Conservation (phyloP, 1,140 invertebrate species). For the Drosophila chauvacae region DNA sequence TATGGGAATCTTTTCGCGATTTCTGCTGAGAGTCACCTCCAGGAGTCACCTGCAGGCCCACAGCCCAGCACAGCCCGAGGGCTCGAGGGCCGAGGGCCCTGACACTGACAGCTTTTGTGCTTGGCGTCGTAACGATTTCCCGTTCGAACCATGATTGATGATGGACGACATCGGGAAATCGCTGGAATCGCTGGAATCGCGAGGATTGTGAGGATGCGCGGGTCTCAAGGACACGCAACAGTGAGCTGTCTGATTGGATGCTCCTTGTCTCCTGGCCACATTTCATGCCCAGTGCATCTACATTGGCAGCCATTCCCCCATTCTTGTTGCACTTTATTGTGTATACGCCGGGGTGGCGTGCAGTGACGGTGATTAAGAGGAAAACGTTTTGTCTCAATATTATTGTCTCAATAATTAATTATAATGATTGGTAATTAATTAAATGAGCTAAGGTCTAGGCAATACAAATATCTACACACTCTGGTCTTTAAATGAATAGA, state of each 20-base stretch:
- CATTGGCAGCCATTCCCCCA: constrained; percentile 5
- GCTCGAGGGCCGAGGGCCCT: too few species aligned
- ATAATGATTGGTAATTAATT: too few species aligned
- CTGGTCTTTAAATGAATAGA: too few species aligned
- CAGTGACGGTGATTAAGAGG: too few species aligned
- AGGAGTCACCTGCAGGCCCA: background rate
- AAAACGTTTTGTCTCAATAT: too few species aligned
- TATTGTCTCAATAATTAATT: too few species aligned
- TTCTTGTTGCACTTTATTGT: constrained; percentile 5
- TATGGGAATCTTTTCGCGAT: constrained; percentile 8
- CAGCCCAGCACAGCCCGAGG: background rate
- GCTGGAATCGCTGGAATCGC: background rate
- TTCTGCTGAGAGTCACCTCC: background rate
- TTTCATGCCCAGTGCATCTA: constrained; percentile 7
- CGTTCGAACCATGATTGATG: constrained; percentile 40
- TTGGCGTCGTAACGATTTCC: constrained; percentile 31
- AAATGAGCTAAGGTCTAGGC: too few species aligned
- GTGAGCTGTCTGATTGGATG: constrained; percentile 26
- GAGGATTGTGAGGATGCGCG: background rate
- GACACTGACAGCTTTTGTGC: constrained; percentile 24
- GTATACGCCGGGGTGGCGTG: too few species aligned
- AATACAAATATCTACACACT: too few species aligned
- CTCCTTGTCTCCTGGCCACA: background rate
- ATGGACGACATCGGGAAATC: constrained; percentile 2
- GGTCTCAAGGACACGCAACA: constrained; percentile 23